Percentiles rank a stretch among this genome's conserved stretches.
Evolutionary conservation across 2,888 invertebrate species (phyloP).

Genomic region (Trichopria drosophilae): DNA sequence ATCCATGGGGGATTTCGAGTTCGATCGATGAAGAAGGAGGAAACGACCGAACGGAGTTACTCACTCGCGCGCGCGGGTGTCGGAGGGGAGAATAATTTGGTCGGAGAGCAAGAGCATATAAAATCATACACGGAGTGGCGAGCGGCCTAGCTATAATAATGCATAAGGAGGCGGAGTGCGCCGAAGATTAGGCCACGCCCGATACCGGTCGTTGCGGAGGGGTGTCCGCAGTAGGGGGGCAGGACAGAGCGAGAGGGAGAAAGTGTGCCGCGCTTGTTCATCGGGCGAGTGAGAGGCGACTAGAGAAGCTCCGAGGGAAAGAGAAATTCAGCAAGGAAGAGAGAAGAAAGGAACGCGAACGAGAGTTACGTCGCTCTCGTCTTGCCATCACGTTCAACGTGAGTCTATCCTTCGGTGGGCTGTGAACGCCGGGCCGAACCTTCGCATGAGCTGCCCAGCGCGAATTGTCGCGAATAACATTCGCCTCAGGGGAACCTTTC

Average conservation of each 20-base stretch:
- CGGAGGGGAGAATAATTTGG: too few species aligned
- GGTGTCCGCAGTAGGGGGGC: too few species aligned
- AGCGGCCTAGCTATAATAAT: constrained; percentile 52
- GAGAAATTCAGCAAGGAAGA: constrained; percentile 12
- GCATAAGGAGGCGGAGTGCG: constrained; percentile 56
- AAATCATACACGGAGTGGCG: constrained; percentile 55
- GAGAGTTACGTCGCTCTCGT: constrained; percentile 38
- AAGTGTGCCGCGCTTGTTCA: too few species aligned
- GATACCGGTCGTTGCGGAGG: too few species aligned
- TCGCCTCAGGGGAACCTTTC: too few species aligned
- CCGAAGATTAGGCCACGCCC: constrained; percentile 48
- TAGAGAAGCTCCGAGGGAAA: constrained; percentile 2
- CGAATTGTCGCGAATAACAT: too few species aligned
- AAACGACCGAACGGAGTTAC: too few species aligned
- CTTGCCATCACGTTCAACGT: constrained; percentile 41
- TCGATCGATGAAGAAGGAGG: too few species aligned
- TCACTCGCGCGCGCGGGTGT: too few species aligned
- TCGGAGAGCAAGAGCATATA: constrained; percentile 51
- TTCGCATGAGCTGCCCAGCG: not conserved
- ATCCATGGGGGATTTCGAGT: constrained; percentile 29
- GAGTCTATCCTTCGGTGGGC: constrained; percentile 39
- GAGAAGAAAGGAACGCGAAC: constrained; percentile 11
- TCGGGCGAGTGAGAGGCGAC: too few species aligned
- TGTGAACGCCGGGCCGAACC: constrained; percentile 26
- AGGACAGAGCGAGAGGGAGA: too few species aligned